Conservation (phyloP, 2,113 vertebrate species). For the Zapus hudsonius region DNA sequence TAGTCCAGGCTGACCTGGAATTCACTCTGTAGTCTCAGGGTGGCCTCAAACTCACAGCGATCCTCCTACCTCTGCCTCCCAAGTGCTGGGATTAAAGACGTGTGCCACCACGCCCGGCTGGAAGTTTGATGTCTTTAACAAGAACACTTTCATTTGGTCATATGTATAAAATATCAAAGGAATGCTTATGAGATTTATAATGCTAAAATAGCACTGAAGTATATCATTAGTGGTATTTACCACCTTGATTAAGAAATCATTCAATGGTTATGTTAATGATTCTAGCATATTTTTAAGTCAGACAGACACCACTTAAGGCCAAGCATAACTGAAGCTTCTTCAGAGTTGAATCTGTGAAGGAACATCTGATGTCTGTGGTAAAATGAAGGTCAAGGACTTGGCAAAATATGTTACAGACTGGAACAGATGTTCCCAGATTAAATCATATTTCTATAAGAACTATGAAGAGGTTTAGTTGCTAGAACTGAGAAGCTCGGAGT, state of each 20-base stretch:
- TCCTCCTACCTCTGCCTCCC: too few species aligned
- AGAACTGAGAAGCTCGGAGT: slow-evolving; percentile 25
- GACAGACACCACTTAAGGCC: slow-evolving; percentile 43
- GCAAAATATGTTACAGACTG: slow-evolving; percentile 40
- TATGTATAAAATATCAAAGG: slow-evolving; percentile 39
- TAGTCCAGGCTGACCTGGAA: too few species aligned
- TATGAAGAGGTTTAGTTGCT: not conserved
- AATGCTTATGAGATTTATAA: slow-evolving; percentile 48
- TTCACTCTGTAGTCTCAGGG: too few species aligned
- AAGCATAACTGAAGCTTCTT: slow-evolving; percentile 24
- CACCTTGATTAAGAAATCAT: slow-evolving; percentile 63
- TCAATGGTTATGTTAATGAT: slow-evolving; percentile 49
- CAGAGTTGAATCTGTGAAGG: not conserved
- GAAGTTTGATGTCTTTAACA: slow-evolving; percentile 30
- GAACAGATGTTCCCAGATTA: slow-evolving; percentile 53
- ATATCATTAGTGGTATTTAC: slow-evolving; percentile 19
- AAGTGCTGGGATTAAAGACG: too few species aligned
- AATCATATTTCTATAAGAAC: slow-evolving; percentile 68
- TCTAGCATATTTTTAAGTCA: slow-evolving; percentile 27
- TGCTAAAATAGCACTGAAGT: slow-evolving; percentile 56
- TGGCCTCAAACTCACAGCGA: too few species aligned
- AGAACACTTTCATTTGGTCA: slow-evolving; percentile 52
- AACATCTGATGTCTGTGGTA: slow-evolving; percentile 19
- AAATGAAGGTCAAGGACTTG: slow-evolving; percentile 65
- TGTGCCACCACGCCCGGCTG: too few species aligned